phyloP scores from a whole-genome alignment of 2,797 vertebrate genomes.

The Alosa sapidissima region DNA sequence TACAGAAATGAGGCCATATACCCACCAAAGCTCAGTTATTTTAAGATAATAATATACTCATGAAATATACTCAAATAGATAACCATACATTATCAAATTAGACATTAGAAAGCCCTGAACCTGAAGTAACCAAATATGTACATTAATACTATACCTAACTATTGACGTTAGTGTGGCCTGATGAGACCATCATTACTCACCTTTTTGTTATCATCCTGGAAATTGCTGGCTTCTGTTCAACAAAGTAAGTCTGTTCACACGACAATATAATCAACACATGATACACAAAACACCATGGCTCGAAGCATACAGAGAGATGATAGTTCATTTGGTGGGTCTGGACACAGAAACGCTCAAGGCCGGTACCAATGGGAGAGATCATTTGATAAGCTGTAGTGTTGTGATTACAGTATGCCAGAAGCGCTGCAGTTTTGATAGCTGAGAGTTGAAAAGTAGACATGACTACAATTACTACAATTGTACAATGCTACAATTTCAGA shows the following conservation, averaged over 20 bases:
- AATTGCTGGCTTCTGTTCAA: not conserved
- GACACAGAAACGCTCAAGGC: not conserved
- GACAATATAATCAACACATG: not conserved
- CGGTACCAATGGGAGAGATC: not conserved
- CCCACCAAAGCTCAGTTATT: not conserved
- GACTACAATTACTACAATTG: not conserved
- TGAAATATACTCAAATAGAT: no score
- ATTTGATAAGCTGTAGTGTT: not conserved
- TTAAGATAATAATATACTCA: no score
- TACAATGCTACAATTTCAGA: not conserved
- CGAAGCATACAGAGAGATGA: not conserved
- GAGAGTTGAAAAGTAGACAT: not conserved
- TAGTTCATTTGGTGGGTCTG: not conserved
- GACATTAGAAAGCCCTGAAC: not conserved
- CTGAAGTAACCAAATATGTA: not conserved
- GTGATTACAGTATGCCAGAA: not conserved
- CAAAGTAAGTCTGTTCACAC: slow-evolving; percentile 10
- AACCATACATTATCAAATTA: no score
- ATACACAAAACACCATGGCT: slow-evolving; percentile 13
- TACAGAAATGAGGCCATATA: not conserved
- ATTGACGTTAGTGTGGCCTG: not conserved
- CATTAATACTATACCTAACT: not conserved
- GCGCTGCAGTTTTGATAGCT: not conserved
- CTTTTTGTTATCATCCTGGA: slow-evolving; percentile 4
- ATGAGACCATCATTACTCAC: not conserved